Evolutionary conservation across 2,888 invertebrate species (phyloP).

Genomic region (Omphaloscelis lunosa): DNA sequence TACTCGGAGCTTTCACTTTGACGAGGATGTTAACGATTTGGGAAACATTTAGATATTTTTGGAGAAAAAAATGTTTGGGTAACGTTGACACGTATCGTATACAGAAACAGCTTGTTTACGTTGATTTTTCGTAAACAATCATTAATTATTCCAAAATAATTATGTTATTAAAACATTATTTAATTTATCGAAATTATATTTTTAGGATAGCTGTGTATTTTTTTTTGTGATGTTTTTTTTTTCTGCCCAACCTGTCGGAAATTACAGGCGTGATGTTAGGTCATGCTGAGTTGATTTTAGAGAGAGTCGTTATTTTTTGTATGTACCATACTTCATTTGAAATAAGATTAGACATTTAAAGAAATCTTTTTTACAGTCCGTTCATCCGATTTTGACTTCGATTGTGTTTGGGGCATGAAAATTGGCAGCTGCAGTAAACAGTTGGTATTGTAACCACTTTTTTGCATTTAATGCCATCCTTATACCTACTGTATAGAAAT

Average conservation of each 20-base stretch:
- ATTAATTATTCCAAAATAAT: background rate
- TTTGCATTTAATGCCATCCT: too few relatives aligned
- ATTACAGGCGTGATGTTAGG: background rate
- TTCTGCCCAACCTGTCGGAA: background rate
- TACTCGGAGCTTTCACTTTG: background rate
- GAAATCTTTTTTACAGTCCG: too few relatives aligned
- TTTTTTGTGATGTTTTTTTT: background rate
- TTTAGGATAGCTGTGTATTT: background rate
- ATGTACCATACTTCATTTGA: too few relatives aligned
- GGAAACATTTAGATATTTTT: conserved; percentile 1
- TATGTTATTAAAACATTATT: background rate
- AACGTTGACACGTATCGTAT: background rate
- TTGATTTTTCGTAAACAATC: background rate
- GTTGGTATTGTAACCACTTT: too few relatives aligned
- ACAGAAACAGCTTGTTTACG: background rate
- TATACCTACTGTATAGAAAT: too few relatives aligned
- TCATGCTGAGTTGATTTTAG: background rate
- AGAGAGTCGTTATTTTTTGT: background rate
- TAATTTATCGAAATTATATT: background rate
- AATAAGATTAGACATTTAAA: too few relatives aligned
- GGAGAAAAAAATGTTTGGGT: background rate
- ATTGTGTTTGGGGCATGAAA: too few relatives aligned
- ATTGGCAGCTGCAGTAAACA: too few relatives aligned
- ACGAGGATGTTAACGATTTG: conserved; percentile 5
- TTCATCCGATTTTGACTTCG: too few relatives aligned